A percentile compares a stretch with the other conserved stretches of the same genome.
phyloP scores from a whole-genome alignment of 2,888 invertebrate species.

The Amphipoea lucens region DNA sequence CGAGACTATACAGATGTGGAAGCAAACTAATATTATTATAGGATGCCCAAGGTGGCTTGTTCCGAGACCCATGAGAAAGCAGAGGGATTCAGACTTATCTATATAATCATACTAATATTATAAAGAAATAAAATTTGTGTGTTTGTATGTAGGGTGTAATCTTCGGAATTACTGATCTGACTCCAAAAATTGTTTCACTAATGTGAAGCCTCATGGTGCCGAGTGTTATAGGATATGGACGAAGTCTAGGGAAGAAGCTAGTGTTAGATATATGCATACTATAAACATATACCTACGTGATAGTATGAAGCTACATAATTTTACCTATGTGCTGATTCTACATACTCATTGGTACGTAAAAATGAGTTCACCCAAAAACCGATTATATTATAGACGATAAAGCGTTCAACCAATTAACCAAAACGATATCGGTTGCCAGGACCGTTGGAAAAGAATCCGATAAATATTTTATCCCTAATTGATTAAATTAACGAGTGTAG shows the following conservation, averaged over 20 bases:
- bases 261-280: background rate
- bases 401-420: conserved; percentile 31
- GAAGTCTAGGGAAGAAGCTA: background rate
- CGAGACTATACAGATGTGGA: background rate
- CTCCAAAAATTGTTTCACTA: background rate
- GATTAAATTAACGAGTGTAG: conserved; percentile 38
- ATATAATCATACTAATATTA: background rate
- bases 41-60: background rate
- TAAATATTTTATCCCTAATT: conserved; percentile 49
- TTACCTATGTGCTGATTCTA: conserved; percentile 9
- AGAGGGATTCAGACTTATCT: background rate
- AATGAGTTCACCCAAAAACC: conserved; percentile 34
- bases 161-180: background rate
- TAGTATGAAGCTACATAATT: background rate
- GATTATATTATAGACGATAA: conserved; percentile 17
- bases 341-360: conserved; percentile 7
- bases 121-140: background rate
- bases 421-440: conserved; percentile 24
- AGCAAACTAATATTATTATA: background rate
- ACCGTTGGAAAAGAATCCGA: conserved; percentile 31
- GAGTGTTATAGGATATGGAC: background rate
- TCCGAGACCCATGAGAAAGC: background rate
- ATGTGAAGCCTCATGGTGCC: background rate
- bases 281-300: background rate
- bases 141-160: background rate